phyloP scores from a whole-genome alignment of 2,113 vertebrate species.

The Thermophis baileyi region DNA sequence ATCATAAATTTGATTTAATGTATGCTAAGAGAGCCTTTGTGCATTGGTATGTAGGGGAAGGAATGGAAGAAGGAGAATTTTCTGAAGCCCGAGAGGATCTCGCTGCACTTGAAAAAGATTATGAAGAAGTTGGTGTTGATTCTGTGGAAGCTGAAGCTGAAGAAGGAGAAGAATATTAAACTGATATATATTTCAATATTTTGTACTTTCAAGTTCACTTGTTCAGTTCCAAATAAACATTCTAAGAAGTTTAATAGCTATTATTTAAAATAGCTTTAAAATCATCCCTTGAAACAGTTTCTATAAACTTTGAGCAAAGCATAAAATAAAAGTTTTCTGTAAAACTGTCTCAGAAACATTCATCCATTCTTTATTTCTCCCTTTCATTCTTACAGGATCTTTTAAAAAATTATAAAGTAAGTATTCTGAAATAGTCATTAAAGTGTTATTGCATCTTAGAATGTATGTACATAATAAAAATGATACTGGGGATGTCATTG shows the following conservation, averaged over 20 bases:
- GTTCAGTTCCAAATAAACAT: conserved; percentile 22
- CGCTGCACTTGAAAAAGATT: conserved; percentile 50
- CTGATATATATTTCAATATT: not conserved
- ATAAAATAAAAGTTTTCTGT: not conserved
- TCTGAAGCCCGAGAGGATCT: conserved; percentile 40
- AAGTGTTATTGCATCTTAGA: not conserved
- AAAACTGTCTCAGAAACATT: not conserved
- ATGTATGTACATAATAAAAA: not conserved
- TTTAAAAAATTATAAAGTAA: not conserved
- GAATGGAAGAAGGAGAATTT: conserved; percentile 42
- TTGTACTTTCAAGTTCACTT: not conserved
- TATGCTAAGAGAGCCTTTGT: conserved; percentile 51
- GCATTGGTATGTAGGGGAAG: conserved; percentile 44
- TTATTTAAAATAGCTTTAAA: not conserved
- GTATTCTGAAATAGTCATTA: not conserved
- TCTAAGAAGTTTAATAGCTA: conserved; percentile 2
- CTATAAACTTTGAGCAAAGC: not conserved
- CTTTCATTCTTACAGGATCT: not conserved
- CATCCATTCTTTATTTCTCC: not conserved
- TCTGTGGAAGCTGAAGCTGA: conserved; percentile 27
- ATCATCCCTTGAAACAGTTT: not conserved
- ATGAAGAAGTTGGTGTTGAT: conserved; percentile 25
- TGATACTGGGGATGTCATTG: not conserved
- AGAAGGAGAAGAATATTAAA: conserved; percentile 10
- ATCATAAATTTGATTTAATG: conserved; percentile 46